Base-by-base conservation (phyloP, 2,797 vertebrate species). In the Vespertilio murinus region DNA sequence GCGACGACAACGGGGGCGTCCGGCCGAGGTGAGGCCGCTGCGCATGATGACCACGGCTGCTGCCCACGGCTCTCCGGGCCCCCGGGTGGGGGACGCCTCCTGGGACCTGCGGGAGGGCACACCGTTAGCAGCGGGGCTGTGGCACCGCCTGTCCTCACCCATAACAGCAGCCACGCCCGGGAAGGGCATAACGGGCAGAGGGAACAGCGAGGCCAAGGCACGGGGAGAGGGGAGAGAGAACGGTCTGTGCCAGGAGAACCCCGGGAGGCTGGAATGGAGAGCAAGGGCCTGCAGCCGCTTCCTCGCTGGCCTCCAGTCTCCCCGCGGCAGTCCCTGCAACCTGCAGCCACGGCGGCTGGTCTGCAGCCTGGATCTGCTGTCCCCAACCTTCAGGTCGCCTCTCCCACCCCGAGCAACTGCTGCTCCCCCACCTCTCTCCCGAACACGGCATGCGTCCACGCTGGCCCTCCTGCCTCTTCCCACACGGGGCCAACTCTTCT, bases 31-130 rank as follows among this genome's bases (percentile, higher is more conserved):
- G 9, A 65, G 25, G n/a, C 20, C 13, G 17, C 35, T 38, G 61
- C 20, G 64, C 71, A 88, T 93, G 93, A 42, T 30, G 86, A 73
- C 30, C 30, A 1, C 81, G 42, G 42, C 42, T 3, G 42, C 35
- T 22, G 17, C 30, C 12, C n/a, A 6, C 59, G 33, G 77, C 71
- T 80, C 30, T 56, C 47, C 22, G 0, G 86, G 90, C 45, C 22
- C 40, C 59, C 0, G 7, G 65, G 35, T 56, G 8, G 42, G 40
- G 33, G 10, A 11, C 1, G 33, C 23, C 47, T 91, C 69, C 56
- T 93, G 0, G 14, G 38, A 92, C 74, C 96, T 97, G 92, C 18
- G 30, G 78, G 85, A 88, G 82, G 88, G 83, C 69, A 75, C 78
- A 75, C 33, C 23, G 13, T 91, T 78, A 70, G 73, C n/a, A 81